Percentiles rank a stretch among this genome's conserved stretches.
Conservation (phyloP, 2,797 vertebrate species). For the Spea hammondii region DNA sequence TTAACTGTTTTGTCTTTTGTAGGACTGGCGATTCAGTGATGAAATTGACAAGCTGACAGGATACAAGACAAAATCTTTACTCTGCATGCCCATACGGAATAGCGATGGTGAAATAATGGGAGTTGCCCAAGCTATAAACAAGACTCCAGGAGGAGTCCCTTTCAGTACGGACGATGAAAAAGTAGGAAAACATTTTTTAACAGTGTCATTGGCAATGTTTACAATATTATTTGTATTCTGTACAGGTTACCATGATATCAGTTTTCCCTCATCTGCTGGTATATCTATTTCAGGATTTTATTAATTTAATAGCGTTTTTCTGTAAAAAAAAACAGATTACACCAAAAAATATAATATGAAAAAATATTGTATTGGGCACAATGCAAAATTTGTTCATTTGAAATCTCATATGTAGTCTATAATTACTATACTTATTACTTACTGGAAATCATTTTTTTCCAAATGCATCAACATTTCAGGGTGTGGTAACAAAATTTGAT, state of each 20-base stretch:
- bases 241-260: not conserved
- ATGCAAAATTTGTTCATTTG: too few relatives aligned
- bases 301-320: too few relatives aligned
- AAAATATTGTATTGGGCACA: too few relatives aligned
- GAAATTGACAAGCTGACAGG: slow-evolving; percentile 98
- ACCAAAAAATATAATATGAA: too few relatives aligned
- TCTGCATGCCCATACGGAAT: slow-evolving; percentile 96
- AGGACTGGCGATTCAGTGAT: slow-evolving; percentile 97
- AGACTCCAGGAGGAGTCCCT: slow-evolving; percentile 83
- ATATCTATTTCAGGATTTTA: too few relatives aligned
- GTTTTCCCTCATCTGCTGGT: too few relatives aligned
- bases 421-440: too few relatives aligned
- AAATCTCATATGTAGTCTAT: too few relatives aligned
- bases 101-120: slow-evolving; percentile 95
- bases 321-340: too few relatives aligned
- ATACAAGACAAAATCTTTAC: slow-evolving; percentile 94
- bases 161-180: slow-evolving; percentile 96
- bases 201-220: not conserved
- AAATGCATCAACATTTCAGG: too few relatives aligned
- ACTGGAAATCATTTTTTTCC: too few relatives aligned
- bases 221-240: not conserved
- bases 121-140: slow-evolving; percentile 96
- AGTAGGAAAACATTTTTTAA: slow-evolving; percentile 62
- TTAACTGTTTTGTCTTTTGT: slow-evolving; percentile 55
- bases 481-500: too few relatives aligned